Evolutionary conservation across 2,888 invertebrate species (phyloP).

Genomic region (Pseudanteris insignis): DNA sequence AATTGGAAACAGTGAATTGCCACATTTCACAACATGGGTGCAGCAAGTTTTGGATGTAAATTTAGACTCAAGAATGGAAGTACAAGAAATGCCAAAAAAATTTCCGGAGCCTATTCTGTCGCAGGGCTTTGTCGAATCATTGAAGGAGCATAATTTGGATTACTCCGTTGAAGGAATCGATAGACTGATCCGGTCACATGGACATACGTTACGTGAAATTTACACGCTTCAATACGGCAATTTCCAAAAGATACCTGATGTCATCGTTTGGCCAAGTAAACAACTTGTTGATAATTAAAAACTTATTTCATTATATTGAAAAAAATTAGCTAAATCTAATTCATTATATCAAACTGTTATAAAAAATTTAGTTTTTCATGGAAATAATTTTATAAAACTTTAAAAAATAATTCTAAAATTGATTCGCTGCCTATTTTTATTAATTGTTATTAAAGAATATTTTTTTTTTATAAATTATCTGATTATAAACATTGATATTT

Average conservation of each 20-base stretch:
- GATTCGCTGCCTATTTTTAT: too few relatives aligned
- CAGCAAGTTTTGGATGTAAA: slow-evolving; percentile 76
- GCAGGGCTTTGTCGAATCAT: slow-evolving; percentile 70
- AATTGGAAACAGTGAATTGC: slow-evolving; percentile 77
- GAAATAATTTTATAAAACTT: too few relatives aligned
- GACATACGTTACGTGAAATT: slow-evolving; percentile 93
- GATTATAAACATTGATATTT: too few relatives aligned
- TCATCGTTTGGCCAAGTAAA: slow-evolving; percentile 91
- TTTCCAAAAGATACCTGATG: slow-evolving; percentile 88
- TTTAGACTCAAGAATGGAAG: slow-evolving; percentile 64
- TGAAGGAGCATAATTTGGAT: slow-evolving; percentile 70
- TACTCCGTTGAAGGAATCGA: slow-evolving; percentile 82
- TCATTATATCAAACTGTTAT: too few relatives aligned
- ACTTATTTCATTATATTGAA: too few relatives aligned
- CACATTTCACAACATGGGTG: slow-evolving; percentile 85
- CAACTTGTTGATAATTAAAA: background rate
- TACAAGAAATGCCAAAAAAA: slow-evolving; percentile 70
- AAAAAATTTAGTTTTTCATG: too few relatives aligned
- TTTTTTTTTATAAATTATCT: too few relatives aligned
- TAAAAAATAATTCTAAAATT: too few relatives aligned
- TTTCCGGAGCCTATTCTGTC: slow-evolving; percentile 77
- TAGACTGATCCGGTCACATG: slow-evolving; percentile 87
- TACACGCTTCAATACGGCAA: slow-evolving; percentile 77
- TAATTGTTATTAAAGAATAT: too few relatives aligned
- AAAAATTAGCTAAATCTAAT: too few relatives aligned